Percentiles rank a stretch among this genome's conserved stretches.
Conservation (phyloP, 2,113 vertebrate species). For the Sclerurus mexicanus region DNA sequence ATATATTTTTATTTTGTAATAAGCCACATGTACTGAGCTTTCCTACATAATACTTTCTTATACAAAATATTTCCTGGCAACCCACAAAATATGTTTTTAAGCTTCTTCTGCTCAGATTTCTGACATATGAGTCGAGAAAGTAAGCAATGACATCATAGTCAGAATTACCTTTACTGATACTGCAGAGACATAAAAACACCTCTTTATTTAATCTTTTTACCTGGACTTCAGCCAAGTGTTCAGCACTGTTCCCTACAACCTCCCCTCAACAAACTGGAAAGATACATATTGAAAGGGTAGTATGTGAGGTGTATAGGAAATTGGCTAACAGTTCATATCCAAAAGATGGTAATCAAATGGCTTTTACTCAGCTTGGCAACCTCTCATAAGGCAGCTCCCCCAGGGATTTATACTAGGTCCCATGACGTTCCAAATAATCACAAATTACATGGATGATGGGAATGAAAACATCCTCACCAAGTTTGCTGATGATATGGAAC, state of each 20-base stretch:
- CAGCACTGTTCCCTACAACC: neutral
- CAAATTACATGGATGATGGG: neutral
- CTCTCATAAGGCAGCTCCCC: neutral
- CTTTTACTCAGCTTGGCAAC: neutral
- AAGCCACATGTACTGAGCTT: neutral
- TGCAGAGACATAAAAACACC: neutral
- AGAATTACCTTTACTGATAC: neutral
- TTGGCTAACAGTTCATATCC: neutral
- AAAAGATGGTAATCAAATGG: neutral
- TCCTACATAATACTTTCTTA: neutral
- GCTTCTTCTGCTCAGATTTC: neutral
- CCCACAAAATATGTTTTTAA: neutral
- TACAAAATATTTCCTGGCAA: neutral
- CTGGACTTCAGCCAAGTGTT: neutral
- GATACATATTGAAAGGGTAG: neutral
- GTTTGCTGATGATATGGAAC: neutral
- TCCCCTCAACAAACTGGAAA: neutral
- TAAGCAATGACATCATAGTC: neutral
- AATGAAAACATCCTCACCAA: neutral
- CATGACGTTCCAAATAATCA: neutral
- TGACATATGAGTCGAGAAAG: neutral
- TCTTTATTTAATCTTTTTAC: neutral
- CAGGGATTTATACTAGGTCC: neutral
- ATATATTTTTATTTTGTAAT: neutral
- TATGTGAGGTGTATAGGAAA: neutral